Base-by-base conservation (phyloP, 2,113 vertebrate genomes). In the Argyrosomus japonicus region DNA sequence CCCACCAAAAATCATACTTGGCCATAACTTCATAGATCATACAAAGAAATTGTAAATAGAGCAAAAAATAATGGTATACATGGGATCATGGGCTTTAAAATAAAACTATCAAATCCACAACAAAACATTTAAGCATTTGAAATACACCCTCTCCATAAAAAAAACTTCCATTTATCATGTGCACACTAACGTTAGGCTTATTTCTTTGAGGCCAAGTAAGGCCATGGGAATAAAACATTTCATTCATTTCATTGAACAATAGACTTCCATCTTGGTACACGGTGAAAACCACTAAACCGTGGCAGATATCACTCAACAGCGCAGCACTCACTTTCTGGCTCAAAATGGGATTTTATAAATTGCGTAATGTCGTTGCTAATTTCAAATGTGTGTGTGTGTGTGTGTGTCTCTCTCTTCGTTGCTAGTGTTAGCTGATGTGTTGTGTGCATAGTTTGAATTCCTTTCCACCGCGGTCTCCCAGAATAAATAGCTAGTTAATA, bases 401-500 rank as follows among this genome's bases (percentile, higher is more conserved):
- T 32, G 5, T 32, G 32, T 6, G 29, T 36, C 1, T 7, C 6
- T 36, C 45, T 68, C 75, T 77, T 81, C 47, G 64, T 23, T 53
- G 87, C 88, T 93, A 82, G 74, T 82, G 88, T 91, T 93, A 92
- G 91, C 90, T 80, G 65, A 72, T 78, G 88, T 77, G 88, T 77
- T 86, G 80, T 77, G 87, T 76, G 88, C 93, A 93, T 94, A 93
- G 65, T 92, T 95, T 84, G 54, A 88, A 92, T 94, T 94, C 93
- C 92, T 92, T 84, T 76, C 88, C 51, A 63, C 84, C 68, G 79
- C 82, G 87, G 61, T 87, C 87, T 77, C 23, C 71, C 60, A 32
- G 43, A 77, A 87, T 83, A 92, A 90, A 91, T 73, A 85, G 89
- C 85, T 69, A 29, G 61, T 87, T 84, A 73, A 84, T 74, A 83